These are phyloP conservation scores for Carposina sasakii DNA, from an alignment of 1,140 invertebrate species.

Conservation along the genomic window DNA sequence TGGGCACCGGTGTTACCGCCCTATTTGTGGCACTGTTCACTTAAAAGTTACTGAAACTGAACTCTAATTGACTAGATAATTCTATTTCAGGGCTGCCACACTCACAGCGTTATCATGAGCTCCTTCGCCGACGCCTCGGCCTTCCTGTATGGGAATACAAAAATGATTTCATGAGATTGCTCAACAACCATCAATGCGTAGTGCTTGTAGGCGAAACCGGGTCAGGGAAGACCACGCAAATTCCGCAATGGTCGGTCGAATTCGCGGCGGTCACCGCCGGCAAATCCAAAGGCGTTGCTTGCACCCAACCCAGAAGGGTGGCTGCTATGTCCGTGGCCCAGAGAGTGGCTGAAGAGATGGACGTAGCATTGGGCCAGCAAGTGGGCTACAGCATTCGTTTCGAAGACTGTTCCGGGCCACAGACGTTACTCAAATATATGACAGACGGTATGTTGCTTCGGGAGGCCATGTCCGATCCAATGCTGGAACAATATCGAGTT, in stretches of 20 bases:
- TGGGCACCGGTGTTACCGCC: too few relatives aligned
- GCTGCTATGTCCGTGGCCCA: conserved; percentile 99
- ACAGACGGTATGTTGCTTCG: conserved; percentile 99
- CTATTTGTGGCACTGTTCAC: too few relatives aligned
- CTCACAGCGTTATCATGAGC: conserved; percentile 86
- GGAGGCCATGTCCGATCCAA: conserved; percentile 99
- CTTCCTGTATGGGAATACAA: conserved; percentile 99
- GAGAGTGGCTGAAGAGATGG: conserved; percentile 99
- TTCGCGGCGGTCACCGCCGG: conserved; percentile 46
- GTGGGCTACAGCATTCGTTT: conserved; percentile 99
- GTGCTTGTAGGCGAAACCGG: conserved; percentile 97
- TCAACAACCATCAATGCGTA: conserved; percentile 92
- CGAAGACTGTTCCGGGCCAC: conserved; percentile 97
- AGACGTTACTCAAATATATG: conserved; percentile 96
- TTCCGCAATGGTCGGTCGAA: conserved; percentile 78
- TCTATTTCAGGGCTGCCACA: conserved; percentile 77
- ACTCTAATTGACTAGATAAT: background rate
- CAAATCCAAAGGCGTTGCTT: conserved; percentile 88
- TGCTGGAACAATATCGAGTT: conserved; percentile 96
- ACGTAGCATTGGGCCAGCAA: conserved; percentile 86
- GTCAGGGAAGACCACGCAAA: conserved; percentile 98
- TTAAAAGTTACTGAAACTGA: too few relatives aligned
- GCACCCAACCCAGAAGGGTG: conserved; percentile 97
- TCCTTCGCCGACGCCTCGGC: conserved; percentile 90
- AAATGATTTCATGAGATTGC: conserved; percentile 93